Conservation (phyloP, 2,797 vertebrate genomes). For the Agapornis canus region DNA sequence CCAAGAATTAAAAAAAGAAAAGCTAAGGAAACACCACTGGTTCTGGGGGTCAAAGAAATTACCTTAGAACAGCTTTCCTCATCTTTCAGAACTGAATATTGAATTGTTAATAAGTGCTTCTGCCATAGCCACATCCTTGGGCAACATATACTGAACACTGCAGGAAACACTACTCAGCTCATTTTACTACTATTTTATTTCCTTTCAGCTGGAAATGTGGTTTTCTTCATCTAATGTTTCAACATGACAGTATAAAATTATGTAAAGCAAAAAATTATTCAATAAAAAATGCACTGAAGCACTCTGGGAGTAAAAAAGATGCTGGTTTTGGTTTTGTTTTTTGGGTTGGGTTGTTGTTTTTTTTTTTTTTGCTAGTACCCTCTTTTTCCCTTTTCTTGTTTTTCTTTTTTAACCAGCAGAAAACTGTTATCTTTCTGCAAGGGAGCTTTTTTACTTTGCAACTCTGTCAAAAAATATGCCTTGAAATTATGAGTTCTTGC, state of each 20-base stretch:
- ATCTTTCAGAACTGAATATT: background rate
- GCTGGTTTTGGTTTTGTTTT: background rate
- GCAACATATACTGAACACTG: background rate
- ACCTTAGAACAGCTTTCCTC: background rate
- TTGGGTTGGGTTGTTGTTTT: too few relatives aligned
- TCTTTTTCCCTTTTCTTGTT: background rate
- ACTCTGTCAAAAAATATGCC: background rate
- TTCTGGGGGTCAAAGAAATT: background rate
- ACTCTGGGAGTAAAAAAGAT: background rate
- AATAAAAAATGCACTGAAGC: background rate
- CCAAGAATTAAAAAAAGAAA: background rate
- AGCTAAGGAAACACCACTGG: background rate
- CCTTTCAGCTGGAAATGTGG: background rate
- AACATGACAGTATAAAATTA: background rate
- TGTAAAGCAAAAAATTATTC: background rate
- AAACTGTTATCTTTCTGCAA: background rate
- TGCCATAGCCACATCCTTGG: background rate
- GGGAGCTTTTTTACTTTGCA: background rate
- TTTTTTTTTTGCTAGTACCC: background rate
- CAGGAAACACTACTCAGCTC: background rate
- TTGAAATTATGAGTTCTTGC: background rate
- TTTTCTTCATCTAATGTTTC: background rate
- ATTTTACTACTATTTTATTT: background rate
- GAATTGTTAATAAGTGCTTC: background rate
- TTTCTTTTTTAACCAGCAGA: background rate